Percentiles rank a stretch among this genome's conserved stretches.
Conservation (phyloP, 2,113 vertebrate species). For the Zapornia atra region DNA sequence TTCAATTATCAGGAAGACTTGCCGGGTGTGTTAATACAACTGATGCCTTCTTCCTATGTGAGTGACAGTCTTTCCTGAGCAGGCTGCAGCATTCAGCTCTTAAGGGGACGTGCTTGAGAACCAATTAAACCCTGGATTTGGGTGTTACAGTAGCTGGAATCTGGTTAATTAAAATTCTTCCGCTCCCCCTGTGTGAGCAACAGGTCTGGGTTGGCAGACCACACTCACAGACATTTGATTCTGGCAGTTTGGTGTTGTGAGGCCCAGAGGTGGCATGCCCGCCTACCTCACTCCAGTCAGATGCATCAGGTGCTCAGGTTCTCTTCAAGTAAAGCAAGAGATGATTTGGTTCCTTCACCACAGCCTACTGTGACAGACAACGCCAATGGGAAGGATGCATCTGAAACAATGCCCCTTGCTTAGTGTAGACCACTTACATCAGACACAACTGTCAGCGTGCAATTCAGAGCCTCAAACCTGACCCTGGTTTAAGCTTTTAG, state of each 20-base stretch:
- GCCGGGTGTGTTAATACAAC: neutral
- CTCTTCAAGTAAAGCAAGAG: neutral
- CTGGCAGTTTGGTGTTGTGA: accelerated
- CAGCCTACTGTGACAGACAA: accelerated
- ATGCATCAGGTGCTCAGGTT: neutral
- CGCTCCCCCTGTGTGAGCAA: neutral
- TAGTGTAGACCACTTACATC: neutral
- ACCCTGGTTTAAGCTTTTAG: neutral
- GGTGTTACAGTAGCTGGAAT: neutral
- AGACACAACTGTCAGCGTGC: accelerated
- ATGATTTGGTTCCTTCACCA: neutral
- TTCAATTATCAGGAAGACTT: neutral
- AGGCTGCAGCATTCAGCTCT: neutral
- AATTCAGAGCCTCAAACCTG: neutral
- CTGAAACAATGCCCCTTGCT: neutral
- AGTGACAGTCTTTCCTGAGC: neutral
- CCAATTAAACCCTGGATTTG: neutral
- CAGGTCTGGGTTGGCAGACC: accelerated
- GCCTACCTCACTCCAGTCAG: accelerated
- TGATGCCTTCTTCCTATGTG: neutral
- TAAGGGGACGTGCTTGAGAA: neutral
- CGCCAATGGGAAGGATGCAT: neutral
- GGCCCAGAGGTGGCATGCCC: accelerated
- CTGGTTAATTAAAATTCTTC: neutral
- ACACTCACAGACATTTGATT: accelerated